Conservation (phyloP, 2,888 invertebrate species). For the Aphodius sticticus region DNA sequence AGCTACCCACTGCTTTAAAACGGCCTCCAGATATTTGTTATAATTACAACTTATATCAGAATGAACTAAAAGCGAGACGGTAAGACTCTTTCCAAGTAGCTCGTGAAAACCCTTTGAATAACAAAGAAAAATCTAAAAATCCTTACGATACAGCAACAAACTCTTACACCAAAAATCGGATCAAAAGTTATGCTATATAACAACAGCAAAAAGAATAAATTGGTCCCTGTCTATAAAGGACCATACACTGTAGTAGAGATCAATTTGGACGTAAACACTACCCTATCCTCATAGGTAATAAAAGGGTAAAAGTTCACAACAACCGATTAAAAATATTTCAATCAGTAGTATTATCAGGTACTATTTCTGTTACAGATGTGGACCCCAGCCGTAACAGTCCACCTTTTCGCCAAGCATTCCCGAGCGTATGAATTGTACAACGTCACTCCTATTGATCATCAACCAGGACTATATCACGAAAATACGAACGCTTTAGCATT, state of each 20-base stretch:
- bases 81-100: not conserved
- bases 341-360: not conserved
- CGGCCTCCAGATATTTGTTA: constrained; percentile 4
- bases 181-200: not conserved
- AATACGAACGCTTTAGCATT: not conserved
- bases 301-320: constrained; percentile 8
- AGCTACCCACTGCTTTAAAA: constrained; percentile 40
- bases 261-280: constrained; percentile 15
- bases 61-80: not conserved
- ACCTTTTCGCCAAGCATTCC: not conserved
- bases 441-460: constrained; percentile 4
- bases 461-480: not conserved
- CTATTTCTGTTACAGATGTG: not conserved
- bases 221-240: not conserved
- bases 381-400: not conserved
- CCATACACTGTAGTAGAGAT: not conserved
- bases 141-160: not conserved
- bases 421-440: not conserved
- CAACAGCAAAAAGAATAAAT: not conserved
- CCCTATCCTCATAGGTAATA: constrained; percentile 5
- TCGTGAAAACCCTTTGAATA: not conserved
- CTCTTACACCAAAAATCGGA: not conserved
- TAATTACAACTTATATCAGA: not conserved
- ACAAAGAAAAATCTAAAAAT: not conserved
- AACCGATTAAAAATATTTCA: constrained; percentile 14